Evolutionary conservation across 2,888 invertebrate species (phyloP).

Genomic region (Pachliopta kotzebuea): DNA sequence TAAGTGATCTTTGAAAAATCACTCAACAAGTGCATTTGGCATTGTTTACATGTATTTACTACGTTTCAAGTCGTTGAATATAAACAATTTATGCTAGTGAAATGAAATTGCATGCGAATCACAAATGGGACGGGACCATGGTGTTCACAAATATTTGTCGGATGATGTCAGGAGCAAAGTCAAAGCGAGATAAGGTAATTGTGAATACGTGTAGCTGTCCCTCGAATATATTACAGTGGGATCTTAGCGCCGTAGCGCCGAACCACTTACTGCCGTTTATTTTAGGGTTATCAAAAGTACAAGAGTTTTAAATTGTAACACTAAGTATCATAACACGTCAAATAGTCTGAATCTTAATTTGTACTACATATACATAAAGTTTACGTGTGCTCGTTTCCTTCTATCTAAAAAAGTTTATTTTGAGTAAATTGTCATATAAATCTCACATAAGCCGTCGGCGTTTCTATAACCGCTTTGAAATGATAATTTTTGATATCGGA

Average conservation of each 20-base stretch:
- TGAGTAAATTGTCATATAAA: constrained; percentile 13
- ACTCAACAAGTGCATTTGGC: too few species aligned
- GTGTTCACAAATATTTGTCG: constrained; percentile 68
- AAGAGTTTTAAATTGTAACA: background rate
- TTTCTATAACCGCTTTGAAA: constrained; percentile 26
- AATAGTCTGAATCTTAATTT: too few species aligned
- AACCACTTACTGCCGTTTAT: constrained; percentile 28
- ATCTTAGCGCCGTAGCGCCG: constrained; percentile 35
- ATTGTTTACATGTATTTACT: too few species aligned
- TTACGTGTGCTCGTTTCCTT: too few species aligned
- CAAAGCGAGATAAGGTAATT: constrained; percentile 70
- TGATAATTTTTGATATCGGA: constrained; percentile 32
- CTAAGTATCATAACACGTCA: too few species aligned
- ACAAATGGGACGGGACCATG: constrained; percentile 29
- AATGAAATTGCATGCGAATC: constrained; percentile 10
- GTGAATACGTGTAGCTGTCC: constrained; percentile 74
- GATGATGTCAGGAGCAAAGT: constrained; percentile 66
- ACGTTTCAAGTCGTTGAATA: background rate
- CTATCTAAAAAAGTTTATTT: too few species aligned
- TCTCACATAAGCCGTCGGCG: constrained; percentile 17
- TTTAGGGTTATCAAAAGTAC: constrained; percentile 24
- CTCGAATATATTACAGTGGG: constrained; percentile 59
- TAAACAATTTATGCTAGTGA: background rate
- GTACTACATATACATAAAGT: too few species aligned
- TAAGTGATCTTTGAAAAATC: too few species aligned